These are phyloP conservation scores for Pantherophis guttatus DNA, from an alignment of 2,113 vertebrate species.

Conservation along the genomic window DNA sequence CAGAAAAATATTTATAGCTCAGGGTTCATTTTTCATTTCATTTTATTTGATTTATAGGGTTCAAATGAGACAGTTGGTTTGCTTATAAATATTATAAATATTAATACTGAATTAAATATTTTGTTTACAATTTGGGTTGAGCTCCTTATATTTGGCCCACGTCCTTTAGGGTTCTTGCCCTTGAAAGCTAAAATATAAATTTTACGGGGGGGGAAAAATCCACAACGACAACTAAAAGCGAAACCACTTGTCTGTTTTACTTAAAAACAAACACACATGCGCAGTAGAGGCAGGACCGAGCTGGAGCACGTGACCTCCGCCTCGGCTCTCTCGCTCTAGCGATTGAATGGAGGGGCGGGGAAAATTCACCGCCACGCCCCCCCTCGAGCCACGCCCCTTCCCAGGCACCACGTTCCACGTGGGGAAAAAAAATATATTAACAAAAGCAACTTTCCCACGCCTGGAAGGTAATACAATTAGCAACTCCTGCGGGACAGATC, in stretches of 20 bases:
- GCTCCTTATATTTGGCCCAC: not conserved
- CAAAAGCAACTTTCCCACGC: not conserved
- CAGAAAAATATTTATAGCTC: too few species aligned
- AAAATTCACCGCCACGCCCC: not conserved
- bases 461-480: not conserved
- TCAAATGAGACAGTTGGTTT: too few species aligned
- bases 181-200: not conserved
- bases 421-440: not conserved
- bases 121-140: not conserved
- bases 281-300: not conserved
- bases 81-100: too few species aligned
- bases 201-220: not conserved
- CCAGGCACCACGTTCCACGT: not conserved
- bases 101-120: not conserved
- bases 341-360: not conserved
- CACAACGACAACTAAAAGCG: not conserved
- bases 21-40: too few species aligned
- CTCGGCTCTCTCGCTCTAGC: too few species aligned
- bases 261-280: not conserved
- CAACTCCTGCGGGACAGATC: too few species aligned
- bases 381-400: not conserved
- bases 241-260: fast-evolving
- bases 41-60: too few species aligned
- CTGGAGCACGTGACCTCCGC: not conserved
- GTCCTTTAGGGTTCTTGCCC: not conserved